These are phyloP conservation scores for Mya arenaria DNA, from an alignment of 1,140 invertebrate species.

Conservation along the genomic window DNA sequence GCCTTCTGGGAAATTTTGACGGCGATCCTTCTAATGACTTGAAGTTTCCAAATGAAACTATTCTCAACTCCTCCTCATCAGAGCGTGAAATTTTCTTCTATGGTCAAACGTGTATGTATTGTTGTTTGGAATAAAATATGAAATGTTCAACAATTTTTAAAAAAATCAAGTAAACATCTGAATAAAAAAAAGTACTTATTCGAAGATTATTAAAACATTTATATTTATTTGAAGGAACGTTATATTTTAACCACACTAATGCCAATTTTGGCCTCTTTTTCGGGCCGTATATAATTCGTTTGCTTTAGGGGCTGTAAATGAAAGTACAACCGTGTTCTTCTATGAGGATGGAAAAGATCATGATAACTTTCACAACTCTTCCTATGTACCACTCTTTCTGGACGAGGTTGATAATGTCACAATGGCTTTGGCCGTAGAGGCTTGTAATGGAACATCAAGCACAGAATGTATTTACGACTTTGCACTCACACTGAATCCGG, in stretches of 20 bases:
- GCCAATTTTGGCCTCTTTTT: no score
- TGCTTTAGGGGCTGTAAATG: slow-evolving; percentile 3
- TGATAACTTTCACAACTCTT: background rate
- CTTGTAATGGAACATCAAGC: background rate
- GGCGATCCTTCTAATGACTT: slow-evolving; percentile 61
- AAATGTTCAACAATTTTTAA: no score
- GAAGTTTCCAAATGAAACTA: slow-evolving; percentile 56
- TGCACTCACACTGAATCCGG: background rate
- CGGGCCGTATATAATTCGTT: no score
- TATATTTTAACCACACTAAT: no score
- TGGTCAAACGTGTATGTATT: slow-evolving; percentile 56
- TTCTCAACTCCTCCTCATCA: slow-evolving; percentile 23
- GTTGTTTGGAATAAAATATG: no score
- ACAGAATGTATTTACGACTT: background rate
- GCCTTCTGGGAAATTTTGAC: slow-evolving; percentile 68
- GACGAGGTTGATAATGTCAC: background rate
- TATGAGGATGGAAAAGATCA: background rate
- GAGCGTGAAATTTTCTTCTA: slow-evolving; percentile 64
- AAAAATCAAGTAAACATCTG: no score
- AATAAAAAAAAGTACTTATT: no score
- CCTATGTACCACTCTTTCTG: background rate
- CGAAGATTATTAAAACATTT: no score
- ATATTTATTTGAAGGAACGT: no score
- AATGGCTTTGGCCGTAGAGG: background rate
- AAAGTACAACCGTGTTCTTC: background rate